These are phyloP conservation scores for Dione juno DNA, from an alignment of 2,888 invertebrate genomes.

Conservation along the genomic window DNA sequence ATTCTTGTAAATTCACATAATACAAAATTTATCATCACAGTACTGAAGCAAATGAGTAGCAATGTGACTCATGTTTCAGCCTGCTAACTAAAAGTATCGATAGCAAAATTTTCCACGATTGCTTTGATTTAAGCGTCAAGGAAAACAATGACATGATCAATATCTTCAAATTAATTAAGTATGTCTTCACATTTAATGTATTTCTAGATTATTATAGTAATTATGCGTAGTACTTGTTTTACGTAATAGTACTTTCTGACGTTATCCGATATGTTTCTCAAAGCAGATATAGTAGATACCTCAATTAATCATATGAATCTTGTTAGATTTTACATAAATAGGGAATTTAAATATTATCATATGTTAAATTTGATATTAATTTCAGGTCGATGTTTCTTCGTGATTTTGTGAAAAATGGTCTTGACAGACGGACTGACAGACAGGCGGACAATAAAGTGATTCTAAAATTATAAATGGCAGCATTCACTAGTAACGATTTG, in stretches of 20 bases:
- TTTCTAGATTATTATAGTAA: no score
- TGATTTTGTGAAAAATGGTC: no score
- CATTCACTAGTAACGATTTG: no score
- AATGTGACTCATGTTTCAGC: constrained; percentile 34
- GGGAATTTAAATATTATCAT: not conserved
- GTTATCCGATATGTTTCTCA: no score
- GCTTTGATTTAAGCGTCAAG: constrained; percentile 8
- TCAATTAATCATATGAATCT: not conserved
- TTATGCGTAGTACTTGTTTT: no score
- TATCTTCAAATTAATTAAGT: not conserved
- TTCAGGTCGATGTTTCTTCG: no score
- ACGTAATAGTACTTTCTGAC: no score
- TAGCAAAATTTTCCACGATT: constrained; percentile 35
- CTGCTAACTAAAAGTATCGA: constrained; percentile 30
- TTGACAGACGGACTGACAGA: no score
- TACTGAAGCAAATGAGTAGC: not conserved
- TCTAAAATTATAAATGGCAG: no score
- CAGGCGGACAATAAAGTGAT: no score
- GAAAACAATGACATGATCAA: not conserved
- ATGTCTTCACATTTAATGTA: not conserved
- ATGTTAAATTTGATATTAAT: no score
- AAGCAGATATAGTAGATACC: not conserved
- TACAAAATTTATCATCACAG: not conserved
- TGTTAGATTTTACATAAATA: not conserved
- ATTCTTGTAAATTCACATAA: not conserved